Conservation (phyloP, 2,888 invertebrate species). For the Orthosia gothica region DNA sequence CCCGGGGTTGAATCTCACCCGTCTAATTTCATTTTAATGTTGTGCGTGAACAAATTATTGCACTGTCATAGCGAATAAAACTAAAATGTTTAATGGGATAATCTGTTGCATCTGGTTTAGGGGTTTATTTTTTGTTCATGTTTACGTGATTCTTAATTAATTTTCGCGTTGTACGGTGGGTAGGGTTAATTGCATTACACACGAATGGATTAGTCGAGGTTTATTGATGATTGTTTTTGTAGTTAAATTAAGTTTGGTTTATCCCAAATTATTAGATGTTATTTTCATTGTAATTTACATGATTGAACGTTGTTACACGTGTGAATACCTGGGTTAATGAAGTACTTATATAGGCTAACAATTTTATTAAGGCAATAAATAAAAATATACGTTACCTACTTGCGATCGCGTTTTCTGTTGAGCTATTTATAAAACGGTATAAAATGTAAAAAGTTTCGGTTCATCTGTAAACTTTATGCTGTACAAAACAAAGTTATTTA, state of each 20-base stretch:
- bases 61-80: constrained; percentile 88
- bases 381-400: constrained; percentile 14
- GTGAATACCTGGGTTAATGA: neutral
- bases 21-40: constrained; percentile 89
- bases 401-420: constrained; percentile 32
- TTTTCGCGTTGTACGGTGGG: constrained; percentile 76
- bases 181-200: constrained; percentile 84
- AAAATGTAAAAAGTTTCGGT: constrained; percentile 67
- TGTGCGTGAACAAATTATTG: constrained; percentile 90
- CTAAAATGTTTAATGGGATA: constrained; percentile 86
- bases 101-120: constrained; percentile 86
- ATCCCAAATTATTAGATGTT: constrained; percentile 52
- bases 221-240: constrained; percentile 78
- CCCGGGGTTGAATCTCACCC: constrained; percentile 80
- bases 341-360: neutral
- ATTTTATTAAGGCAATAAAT: constrained; percentile 2
- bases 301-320: constrained; percentile 13
- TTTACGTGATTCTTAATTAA: constrained; percentile 87
- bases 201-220: constrained; percentile 81
- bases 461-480: constrained; percentile 79
- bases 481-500: constrained; percentile 86
- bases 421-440: constrained; percentile 50
- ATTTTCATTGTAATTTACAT: constrained; percentile 29
- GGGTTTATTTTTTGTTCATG: constrained; percentile 81
- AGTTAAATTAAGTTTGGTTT: constrained; percentile 69